A percentile compares a stretch with the other conserved stretches of the same genome.
These are phyloP conservation scores for Amphibalanus amphitrite DNA, from an alignment of 1,140 invertebrate species.

Conservation along the genomic window DNA sequence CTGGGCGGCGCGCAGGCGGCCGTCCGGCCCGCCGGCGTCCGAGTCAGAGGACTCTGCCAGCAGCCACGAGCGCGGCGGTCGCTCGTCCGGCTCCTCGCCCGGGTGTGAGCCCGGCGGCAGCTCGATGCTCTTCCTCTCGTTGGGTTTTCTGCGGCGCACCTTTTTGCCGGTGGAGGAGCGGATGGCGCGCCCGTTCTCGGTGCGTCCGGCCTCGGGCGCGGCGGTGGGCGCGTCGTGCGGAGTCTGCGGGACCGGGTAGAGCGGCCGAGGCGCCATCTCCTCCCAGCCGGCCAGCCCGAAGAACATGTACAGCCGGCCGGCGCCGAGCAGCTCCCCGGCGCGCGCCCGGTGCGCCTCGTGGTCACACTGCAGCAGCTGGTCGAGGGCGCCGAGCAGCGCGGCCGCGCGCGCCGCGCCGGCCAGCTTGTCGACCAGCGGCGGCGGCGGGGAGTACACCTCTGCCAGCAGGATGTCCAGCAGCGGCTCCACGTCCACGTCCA, in stretches of 20 bases:
- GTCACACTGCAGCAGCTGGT: background rate
- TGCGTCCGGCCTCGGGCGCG: background rate
- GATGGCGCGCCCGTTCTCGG: background rate
- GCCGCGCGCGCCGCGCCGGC: too few relatives aligned
- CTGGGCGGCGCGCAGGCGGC: background rate
- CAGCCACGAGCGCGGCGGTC: background rate
- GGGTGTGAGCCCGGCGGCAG: background rate
- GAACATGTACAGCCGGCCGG: background rate
- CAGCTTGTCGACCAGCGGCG: background rate
- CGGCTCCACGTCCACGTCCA: background rate
- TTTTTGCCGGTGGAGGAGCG: background rate
- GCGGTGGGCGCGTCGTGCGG: background rate
- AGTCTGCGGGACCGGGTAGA: background rate
- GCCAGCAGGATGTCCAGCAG: background rate
- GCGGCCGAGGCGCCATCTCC: background rate
- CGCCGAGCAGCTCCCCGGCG: slow-evolving; percentile 1
- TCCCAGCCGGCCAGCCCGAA: background rate
- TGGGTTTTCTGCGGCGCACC: background rate
- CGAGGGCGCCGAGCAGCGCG: background rate
- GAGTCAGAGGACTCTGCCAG: background rate
- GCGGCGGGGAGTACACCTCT: background rate
- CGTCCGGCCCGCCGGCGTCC: background rate
- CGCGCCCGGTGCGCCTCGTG: background rate
- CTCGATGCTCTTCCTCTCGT: background rate
- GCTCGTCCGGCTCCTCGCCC: background rate